Evolutionary conservation across 2,113 vertebrate species (phyloP).

Genomic region (Theristicus caerulescens): DNA sequence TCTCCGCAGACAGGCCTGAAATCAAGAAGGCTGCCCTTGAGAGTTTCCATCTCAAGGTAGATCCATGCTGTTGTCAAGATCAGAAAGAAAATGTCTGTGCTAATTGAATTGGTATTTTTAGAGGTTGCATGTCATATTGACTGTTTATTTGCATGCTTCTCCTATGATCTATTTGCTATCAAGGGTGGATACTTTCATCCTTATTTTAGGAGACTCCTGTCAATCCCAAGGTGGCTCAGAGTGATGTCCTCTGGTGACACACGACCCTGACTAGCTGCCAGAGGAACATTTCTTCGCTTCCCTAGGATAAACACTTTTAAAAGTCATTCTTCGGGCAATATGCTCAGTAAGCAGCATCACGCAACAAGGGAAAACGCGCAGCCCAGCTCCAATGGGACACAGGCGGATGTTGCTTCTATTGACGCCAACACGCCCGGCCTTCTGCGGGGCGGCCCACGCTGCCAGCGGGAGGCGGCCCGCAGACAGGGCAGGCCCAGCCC

Average conservation of each 20-base stretch:
- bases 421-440: neutral
- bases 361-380: accelerated
- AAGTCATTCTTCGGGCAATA: accelerated
- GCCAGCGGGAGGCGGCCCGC: neutral
- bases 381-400: accelerated
- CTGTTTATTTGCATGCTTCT: neutral
- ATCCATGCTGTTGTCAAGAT: neutral
- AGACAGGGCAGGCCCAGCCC: neutral
- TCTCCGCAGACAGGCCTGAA: neutral
- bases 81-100: neutral
- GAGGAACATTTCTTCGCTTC: accelerated
- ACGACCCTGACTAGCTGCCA: too few species aligned
- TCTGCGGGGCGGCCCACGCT: neutral
- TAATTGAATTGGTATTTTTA: accelerated
- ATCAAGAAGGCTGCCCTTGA: neutral
- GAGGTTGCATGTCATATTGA: accelerated
- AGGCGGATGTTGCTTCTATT: accelerated
- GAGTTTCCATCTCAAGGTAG: neutral
- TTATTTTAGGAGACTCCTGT: neutral
- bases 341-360: accelerated
- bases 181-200: neutral
- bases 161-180: neutral
- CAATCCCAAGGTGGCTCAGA: accelerated
- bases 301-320: accelerated
- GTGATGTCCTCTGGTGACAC: accelerated